These are phyloP conservation scores for Hydrochoerus hydrochaeris DNA, from an alignment of 2,113 vertebrate genomes.

Conservation along the genomic window DNA sequence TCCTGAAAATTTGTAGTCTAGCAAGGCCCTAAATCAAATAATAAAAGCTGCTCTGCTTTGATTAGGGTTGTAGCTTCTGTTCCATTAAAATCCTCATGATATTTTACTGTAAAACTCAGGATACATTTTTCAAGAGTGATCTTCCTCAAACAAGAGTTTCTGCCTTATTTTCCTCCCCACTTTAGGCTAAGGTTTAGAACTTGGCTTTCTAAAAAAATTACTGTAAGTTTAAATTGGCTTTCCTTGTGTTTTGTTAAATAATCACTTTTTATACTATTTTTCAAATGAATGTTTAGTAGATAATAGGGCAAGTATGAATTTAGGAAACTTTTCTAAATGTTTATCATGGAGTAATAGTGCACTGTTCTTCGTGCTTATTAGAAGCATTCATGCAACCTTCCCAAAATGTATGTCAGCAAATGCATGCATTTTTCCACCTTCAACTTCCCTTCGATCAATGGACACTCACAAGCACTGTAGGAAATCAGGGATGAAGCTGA, in stretches of 20 bases:
- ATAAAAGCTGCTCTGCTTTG: neutral
- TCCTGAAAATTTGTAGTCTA: neutral
- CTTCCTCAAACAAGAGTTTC: constrained; percentile 41
- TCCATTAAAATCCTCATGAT: neutral
- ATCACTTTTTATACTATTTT: neutral
- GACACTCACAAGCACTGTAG: neutral
- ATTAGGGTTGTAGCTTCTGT: neutral
- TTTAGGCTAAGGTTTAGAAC: neutral
- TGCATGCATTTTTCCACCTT: neutral
- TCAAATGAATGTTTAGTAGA: constrained; percentile 37
- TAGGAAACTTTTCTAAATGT: constrained; percentile 31
- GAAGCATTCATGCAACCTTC: neutral
- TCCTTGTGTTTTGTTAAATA: constrained; percentile 39
- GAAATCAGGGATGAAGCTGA: neutral
- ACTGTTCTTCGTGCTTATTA: neutral
- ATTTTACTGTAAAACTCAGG: neutral
- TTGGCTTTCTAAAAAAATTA: neutral
- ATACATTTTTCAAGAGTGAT: constrained; percentile 32
- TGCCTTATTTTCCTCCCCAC: neutral
- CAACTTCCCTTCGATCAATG: neutral
- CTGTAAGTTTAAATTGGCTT: constrained; percentile 15
- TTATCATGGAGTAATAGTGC: neutral
- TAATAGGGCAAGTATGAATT: constrained; percentile 33
- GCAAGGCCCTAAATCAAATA: neutral
- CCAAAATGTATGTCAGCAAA: neutral